phyloP scores from a whole-genome alignment of 2,113 vertebrate genomes.

The Thomomys bottae region DNA sequence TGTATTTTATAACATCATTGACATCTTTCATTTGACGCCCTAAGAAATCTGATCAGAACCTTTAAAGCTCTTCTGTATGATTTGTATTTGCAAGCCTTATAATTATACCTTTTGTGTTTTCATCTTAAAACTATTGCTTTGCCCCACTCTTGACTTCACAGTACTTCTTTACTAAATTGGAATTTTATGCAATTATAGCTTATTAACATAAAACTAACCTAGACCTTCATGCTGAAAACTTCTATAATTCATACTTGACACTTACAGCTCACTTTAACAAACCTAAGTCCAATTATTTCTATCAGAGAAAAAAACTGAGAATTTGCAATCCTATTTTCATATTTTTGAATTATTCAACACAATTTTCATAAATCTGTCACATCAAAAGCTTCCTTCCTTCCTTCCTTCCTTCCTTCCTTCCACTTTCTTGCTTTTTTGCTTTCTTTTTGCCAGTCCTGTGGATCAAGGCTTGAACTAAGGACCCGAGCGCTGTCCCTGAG shows the following conservation, averaged over 20 bases:
- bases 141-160: neutral
- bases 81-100: neutral
- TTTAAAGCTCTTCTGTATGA: neutral
- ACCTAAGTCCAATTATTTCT: neutral
- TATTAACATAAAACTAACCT: neutral
- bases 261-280: neutral
- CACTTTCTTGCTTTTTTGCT: too few relatives aligned
- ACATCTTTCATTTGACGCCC: neutral
- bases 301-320: neutral
- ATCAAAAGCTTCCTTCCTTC: neutral
- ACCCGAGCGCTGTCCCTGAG: too few relatives aligned
- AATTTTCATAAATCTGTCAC: neutral
- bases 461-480: too few relatives aligned
- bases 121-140: neutral
- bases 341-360: neutral
- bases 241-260: neutral
- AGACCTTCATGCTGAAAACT: neutral
- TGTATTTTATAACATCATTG: neutral
- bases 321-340: neutral
- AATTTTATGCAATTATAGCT: neutral
- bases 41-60: neutral
- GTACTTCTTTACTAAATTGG: neutral
- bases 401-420: too few relatives aligned
- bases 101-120: slow-evolving; percentile 16
- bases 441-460: too few relatives aligned